A percentile compares a stretch with the other conserved stretches of the same genome.
Conservation (phyloP, 2,797 vertebrate species). For the Malacoraja senta region DNA sequence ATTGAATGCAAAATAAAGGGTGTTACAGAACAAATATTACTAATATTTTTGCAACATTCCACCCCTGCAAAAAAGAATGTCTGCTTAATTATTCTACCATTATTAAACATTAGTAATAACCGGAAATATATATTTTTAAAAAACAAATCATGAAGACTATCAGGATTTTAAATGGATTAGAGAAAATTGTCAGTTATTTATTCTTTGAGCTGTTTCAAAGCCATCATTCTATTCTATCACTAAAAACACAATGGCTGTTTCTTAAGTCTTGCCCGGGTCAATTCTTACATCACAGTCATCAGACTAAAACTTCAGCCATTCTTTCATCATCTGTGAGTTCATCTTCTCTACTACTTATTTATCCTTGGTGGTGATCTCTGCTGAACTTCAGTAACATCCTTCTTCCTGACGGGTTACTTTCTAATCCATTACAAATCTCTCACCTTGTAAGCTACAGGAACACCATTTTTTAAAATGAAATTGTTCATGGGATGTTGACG, state of each 20-base stretch:
- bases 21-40: neutral
- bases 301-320: neutral
- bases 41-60: neutral
- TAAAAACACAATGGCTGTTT: neutral
- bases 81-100: neutral
- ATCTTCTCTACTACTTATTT: neutral
- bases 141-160: neutral
- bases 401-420: too few species aligned
- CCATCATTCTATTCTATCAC: neutral
- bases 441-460: too few species aligned
- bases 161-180: neutral
- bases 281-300: neutral
- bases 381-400: neutral
- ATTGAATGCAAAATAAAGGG: neutral
- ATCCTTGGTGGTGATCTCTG: neutral
- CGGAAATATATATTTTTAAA: neutral
- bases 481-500: too few species aligned
- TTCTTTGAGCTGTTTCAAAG: neutral
- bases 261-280: neutral
- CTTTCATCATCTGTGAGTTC: neutral
- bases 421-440: neutral
- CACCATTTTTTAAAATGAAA: too few species aligned
- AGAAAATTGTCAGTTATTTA: neutral
- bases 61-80: neutral
- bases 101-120: neutral